phyloP scores from a whole-genome alignment of 2,113 vertebrate species.

The Microcebus murinus region DNA sequence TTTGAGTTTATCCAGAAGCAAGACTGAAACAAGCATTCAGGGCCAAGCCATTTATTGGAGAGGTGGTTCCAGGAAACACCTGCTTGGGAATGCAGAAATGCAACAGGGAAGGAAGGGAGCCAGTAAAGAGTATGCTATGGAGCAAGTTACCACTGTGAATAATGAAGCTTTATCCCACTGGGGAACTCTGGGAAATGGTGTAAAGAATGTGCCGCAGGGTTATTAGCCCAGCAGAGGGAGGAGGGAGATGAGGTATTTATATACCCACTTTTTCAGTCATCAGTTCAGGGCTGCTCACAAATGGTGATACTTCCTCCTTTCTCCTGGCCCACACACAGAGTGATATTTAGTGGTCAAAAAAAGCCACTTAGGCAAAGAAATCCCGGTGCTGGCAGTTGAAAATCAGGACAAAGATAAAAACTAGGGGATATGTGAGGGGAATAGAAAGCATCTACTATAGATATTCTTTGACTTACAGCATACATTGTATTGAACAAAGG shows the following conservation, averaged over 20 bases:
- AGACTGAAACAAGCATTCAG: neutral
- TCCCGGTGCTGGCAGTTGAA: neutral
- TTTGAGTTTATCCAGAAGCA: neutral
- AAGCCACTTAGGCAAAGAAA: neutral
- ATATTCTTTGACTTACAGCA: neutral
- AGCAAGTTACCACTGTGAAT: neutral
- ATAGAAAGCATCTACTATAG: neutral
- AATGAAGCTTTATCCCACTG: neutral
- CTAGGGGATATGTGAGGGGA: too few species aligned
- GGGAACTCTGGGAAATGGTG: neutral
- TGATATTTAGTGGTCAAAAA: neutral
- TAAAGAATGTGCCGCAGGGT: neutral
- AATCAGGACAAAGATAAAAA: neutral
- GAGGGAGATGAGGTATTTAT: neutral
- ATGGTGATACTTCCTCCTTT: neutral
- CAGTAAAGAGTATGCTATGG: too few species aligned
- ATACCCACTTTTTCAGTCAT: neutral
- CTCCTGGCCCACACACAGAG: neutral
- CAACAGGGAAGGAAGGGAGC: neutral
- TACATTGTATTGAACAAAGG: neutral
- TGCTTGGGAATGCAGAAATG: neutral
- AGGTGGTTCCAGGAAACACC: neutral
- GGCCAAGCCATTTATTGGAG: neutral
- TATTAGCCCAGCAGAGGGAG: neutral
- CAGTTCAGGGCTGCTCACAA: neutral